Evolutionary conservation across 1,140 invertebrate genomes (phyloP).

Genomic region (Stratiolaelaps scimitus): DNA sequence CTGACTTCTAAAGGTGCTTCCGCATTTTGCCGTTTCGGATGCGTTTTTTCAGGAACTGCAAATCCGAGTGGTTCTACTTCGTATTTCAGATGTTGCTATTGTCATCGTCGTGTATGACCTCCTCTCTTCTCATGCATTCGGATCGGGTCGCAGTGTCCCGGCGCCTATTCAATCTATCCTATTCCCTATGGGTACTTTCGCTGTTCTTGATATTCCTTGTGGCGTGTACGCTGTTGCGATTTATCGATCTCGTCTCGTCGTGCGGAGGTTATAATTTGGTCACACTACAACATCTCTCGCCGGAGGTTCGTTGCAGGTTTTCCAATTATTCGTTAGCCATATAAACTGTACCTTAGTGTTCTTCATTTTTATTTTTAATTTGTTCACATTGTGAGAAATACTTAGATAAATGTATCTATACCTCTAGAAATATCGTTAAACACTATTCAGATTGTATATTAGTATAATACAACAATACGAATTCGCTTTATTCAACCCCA

Average conservation of each 20-base stretch:
- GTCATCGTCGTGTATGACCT: constrained; percentile 19
- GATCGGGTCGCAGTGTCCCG: constrained; percentile 3
- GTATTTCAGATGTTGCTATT: constrained; percentile 16
- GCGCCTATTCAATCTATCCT: constrained; percentile 16
- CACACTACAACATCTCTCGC: constrained; percentile 12
- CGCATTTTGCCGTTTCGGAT: no score
- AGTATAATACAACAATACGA: no score
- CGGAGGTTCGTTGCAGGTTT: not conserved
- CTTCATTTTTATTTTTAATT: no score
- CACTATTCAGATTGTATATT: no score
- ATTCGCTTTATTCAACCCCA: no score
- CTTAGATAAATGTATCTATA: no score
- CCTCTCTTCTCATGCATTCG: constrained; percentile 11
- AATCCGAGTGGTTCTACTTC: constrained; percentile 27
- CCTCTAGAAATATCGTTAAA: no score
- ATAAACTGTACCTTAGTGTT: no score
- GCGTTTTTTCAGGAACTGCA: constrained; percentile 26
- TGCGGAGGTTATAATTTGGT: constrained; percentile 22
- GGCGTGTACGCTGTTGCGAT: not conserved
- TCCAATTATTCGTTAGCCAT: not conserved
- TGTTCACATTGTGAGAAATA: no score
- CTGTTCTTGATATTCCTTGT: constrained; percentile 9
- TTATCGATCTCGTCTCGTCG: constrained; percentile 11
- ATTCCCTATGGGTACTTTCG: constrained; percentile 19
- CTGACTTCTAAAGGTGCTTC: no score